Percentiles rank a stretch among this genome's conserved stretches.
Conservation (phyloP, 2,888 invertebrate genomes). For the Rosalia funebris region DNA sequence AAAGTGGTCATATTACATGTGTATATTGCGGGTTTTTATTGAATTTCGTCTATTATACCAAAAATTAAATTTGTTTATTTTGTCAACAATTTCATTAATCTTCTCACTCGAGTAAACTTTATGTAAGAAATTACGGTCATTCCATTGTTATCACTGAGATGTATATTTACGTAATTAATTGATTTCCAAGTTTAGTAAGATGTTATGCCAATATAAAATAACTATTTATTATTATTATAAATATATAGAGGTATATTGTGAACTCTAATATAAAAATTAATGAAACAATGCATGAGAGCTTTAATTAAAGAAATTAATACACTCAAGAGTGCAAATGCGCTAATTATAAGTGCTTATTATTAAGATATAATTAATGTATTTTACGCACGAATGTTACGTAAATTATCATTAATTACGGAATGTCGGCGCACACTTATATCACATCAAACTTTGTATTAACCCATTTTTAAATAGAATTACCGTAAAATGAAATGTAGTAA, state of each 20-base stretch:
- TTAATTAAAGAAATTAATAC: conserved; percentile 16
- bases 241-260: not conserved
- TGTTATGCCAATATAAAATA: not conserved
- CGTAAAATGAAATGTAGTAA: conserved; percentile 12
- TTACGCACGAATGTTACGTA: conserved; percentile 27
- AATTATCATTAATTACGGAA: conserved; percentile 30
- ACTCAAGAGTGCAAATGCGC: conserved; percentile 13
- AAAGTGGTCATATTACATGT: not conserved
- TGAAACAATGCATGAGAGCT: not conserved
- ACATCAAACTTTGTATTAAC: conserved; percentile 25
- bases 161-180: not conserved
- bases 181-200: not conserved
- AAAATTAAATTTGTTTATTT: no score
- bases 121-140: not conserved
- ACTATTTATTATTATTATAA: not conserved
- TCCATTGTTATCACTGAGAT: not conserved
- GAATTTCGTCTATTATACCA: no score
- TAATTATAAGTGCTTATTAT: conserved; percentile 9
- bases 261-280: not conserved
- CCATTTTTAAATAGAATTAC: conserved; percentile 24
- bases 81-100: no score
- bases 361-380: conserved; percentile 24
- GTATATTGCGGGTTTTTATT: no score
- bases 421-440: not conserved
- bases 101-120: no score